phyloP scores from a whole-genome alignment of 1,140 invertebrate species.

The Micrasema minimum region DNA sequence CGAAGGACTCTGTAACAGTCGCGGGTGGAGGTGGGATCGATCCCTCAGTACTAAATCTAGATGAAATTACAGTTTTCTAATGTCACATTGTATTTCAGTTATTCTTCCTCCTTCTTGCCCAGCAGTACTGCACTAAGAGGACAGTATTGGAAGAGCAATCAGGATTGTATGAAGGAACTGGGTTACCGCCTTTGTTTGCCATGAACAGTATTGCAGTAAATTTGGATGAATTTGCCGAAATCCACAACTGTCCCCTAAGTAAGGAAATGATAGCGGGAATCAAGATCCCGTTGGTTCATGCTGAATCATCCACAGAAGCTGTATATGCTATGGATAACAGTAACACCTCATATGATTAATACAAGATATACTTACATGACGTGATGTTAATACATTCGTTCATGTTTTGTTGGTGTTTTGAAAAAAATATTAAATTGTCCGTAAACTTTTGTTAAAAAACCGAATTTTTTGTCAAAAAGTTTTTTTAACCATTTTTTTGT shows the following conservation, averaged over 20 bases:
- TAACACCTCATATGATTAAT: too few species aligned
- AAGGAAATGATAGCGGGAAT: constrained; percentile 18
- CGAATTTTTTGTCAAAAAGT: too few species aligned
- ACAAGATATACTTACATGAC: too few species aligned
- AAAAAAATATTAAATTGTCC: too few species aligned
- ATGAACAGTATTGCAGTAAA: constrained; percentile 40
- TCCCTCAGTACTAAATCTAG: too few species aligned
- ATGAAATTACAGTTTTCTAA: too few species aligned
- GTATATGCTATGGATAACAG: constrained; percentile 3
- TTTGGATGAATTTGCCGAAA: constrained; percentile 15
- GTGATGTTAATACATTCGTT: too few species aligned
- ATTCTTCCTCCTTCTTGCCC: constrained; percentile 35
- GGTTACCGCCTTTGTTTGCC: constrained; percentile 12
- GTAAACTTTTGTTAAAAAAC: too few species aligned
- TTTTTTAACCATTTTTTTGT: too few species aligned
- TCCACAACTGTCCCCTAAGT: not conserved
- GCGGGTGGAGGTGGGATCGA: too few species aligned
- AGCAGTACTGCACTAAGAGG: constrained; percentile 34
- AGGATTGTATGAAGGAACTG: constrained; percentile 6
- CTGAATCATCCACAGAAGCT: not conserved
- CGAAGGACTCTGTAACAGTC: too few species aligned
- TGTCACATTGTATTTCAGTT: constrained; percentile 35
- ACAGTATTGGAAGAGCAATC: constrained; percentile 2
- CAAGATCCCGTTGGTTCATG: not conserved
- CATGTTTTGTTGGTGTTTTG: too few species aligned